Evolutionary conservation across 2,888 invertebrate genomes (phyloP), one percentile per base, ranked within the genome.

Genomic region (Drosophila pseudotakahashii): DNA sequence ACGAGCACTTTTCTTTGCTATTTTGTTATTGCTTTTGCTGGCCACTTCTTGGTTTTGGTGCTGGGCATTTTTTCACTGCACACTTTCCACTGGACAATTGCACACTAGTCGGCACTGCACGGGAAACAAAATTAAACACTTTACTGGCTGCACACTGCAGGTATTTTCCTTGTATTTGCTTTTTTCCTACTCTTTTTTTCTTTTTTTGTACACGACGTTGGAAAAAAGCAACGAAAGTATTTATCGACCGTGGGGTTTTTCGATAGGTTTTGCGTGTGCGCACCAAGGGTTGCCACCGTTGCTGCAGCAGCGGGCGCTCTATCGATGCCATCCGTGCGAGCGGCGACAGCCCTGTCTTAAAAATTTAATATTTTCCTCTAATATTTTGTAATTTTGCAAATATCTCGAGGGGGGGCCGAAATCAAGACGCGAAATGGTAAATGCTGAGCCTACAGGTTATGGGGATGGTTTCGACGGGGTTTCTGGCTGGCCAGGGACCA

Each of bases 201-300:
- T 34, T 34, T 34, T 66, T 61, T 64, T 66, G 70, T 66, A 75
- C 71, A 69, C 61, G 59, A 64, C 62, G 59, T 52, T 47, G 58
- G 54, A 69, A 45, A 63, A 51, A 63, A 51, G 66, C 70, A 72
- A 79, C 79, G 78, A 83, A 82, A 79, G 78, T 69, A 75, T 81
- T 76, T 90, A 90, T 90, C 90, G 91, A 90, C 90, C 90, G 90
- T 87, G 79, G 70, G 52, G 53, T 60, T 64, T 63, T 63, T 70
- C 72, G 73, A 54, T 73, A 57, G 26, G 26, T 53, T 71, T 36
- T 34, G 34, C 34, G 47, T 47, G 58, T 36, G 41, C 34, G 62
- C 32, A 23, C 47, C 10, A 34, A 71, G 73, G 26, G 52, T 57
- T 71, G 73, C 34, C 64, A n/a, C 53, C 23, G 34, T 16, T 2